Percentiles rank a stretch among this genome's conserved stretches.
phyloP scores from a whole-genome alignment of 2,113 vertebrate species.

The Daphoenositta chrysoptera region DNA sequence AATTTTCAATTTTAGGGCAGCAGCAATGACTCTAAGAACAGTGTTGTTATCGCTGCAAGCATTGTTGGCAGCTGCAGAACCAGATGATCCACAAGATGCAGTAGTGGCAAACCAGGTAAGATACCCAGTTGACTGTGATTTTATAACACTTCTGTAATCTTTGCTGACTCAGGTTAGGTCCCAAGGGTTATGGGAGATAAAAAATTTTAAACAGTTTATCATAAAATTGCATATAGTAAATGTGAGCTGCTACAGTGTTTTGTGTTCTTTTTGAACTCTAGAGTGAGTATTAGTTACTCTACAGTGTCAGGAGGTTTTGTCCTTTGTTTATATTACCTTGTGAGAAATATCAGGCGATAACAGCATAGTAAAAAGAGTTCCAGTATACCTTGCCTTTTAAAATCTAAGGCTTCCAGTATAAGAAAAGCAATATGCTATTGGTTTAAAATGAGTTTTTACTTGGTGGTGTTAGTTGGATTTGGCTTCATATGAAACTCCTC shows the following conservation, averaged over 20 bases:
- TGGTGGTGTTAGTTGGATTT: not conserved
- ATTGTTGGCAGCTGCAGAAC: conserved; percentile 92
- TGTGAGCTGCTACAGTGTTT: not conserved
- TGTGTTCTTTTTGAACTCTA: not conserved
- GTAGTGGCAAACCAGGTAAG: conserved; percentile 97
- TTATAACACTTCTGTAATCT: not conserved
- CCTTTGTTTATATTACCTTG: not conserved
- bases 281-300: not conserved
- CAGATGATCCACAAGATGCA: conserved; percentile 96
- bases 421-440: not conserved
- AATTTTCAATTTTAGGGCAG: conserved; percentile 82
- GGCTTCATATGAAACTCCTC: not conserved
- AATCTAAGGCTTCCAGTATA: not conserved
- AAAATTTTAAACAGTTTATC: not conserved
- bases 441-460: not conserved
- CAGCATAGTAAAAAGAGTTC: not conserved
- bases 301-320: not conserved
- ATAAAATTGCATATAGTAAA: not conserved
- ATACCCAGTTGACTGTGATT: not conserved
- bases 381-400: not conserved
- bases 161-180: not conserved
- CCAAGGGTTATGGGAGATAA: not conserved
- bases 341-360: not conserved
- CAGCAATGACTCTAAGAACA: conserved; percentile 96
- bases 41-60: conserved; percentile 96